These are phyloP conservation scores for Dipus sagitta DNA, from an alignment of 2,797 vertebrate genomes.

Conservation along the genomic window DNA sequence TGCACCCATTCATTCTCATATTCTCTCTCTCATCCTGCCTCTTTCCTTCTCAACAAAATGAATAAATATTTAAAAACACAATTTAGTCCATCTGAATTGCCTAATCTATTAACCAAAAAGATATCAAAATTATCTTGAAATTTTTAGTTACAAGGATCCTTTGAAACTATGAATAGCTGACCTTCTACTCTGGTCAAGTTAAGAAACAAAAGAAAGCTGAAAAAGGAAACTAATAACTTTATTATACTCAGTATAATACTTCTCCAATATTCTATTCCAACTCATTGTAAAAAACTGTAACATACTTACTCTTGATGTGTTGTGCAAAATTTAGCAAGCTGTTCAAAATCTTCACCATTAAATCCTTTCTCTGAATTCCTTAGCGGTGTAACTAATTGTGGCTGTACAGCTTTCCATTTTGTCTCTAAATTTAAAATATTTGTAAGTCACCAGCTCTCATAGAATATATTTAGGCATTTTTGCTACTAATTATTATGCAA, in stretches of 20 bases:
- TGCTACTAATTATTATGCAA: background rate
- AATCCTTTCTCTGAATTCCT: constrained; percentile 87
- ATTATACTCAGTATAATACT: background rate
- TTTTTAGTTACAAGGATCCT: constrained; percentile 30
- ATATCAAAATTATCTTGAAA: background rate
- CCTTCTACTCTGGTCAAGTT: background rate
- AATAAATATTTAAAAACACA: background rate
- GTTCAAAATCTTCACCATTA: constrained; percentile 91
- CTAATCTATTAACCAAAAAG: constrained; percentile 11
- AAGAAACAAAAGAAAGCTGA: constrained; percentile 51
- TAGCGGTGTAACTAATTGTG: constrained; percentile 63
- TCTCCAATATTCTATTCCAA: constrained; percentile 7
- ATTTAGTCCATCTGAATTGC: background rate
- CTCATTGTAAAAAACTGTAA: constrained; percentile 33
- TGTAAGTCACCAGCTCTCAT: constrained; percentile 67
- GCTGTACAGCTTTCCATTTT: constrained; percentile 89
- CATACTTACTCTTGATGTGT: constrained; percentile 94
- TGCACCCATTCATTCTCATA: no score
- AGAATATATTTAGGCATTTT: constrained; percentile 53
- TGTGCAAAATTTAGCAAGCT: constrained; percentile 92
- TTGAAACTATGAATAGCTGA: background rate
- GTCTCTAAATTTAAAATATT: constrained; percentile 90
- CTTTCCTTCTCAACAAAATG: background rate
- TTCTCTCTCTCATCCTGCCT: no score
- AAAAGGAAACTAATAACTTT: constrained; percentile 33